A percentile compares a stretch with the other conserved stretches of the same genome.
phyloP scores from a whole-genome alignment of 2,888 invertebrate species.

The Anagyrus pseudococci region DNA sequence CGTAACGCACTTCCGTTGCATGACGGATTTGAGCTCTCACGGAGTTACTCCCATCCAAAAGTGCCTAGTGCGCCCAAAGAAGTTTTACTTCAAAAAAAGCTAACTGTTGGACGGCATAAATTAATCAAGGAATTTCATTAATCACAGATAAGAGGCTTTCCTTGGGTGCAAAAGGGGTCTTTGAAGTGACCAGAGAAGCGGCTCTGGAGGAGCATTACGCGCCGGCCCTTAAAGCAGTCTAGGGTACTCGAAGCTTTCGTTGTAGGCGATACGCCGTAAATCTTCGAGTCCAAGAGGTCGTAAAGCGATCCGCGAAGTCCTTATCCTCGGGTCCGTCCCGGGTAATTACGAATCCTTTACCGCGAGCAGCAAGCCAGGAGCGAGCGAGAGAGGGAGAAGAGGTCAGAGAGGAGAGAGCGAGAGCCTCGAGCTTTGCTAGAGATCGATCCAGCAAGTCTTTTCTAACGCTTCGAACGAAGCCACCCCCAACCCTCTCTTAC shows the following conservation, averaged over 20 bases:
- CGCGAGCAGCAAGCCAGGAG: neutral
- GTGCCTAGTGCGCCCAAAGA: too few species aligned
- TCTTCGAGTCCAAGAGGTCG: conserved; percentile 49
- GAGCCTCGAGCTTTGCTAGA: conserved; percentile 19
- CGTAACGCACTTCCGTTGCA: too few species aligned
- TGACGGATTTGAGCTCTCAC: too few species aligned
- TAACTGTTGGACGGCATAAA: conserved; percentile 12
- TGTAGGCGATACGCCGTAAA: conserved; percentile 54
- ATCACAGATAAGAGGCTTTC: conserved; percentile 32
- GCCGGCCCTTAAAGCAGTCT: conserved; percentile 34
- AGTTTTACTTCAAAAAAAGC: too few species aligned
- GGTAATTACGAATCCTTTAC: conserved; percentile 57
- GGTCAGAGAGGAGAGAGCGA: neutral
- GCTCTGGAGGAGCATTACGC: conserved; percentile 21
- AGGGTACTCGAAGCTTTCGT: conserved; percentile 35
- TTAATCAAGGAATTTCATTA: conserved; percentile 36
- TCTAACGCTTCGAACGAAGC: conserved; percentile 33
- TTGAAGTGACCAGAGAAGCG: conserved; percentile 39
- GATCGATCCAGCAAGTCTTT: conserved; percentile 43
- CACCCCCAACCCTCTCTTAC: neutral
- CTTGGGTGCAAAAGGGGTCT: conserved; percentile 18
- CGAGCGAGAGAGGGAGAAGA: neutral
- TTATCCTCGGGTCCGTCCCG: conserved; percentile 46
- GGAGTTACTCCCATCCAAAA: too few species aligned
- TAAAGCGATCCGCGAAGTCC: conserved; percentile 47